These are phyloP conservation scores for Cebidichthys violaceus DNA, from an alignment of 2,113 vertebrate genomes.

Conservation along the genomic window DNA sequence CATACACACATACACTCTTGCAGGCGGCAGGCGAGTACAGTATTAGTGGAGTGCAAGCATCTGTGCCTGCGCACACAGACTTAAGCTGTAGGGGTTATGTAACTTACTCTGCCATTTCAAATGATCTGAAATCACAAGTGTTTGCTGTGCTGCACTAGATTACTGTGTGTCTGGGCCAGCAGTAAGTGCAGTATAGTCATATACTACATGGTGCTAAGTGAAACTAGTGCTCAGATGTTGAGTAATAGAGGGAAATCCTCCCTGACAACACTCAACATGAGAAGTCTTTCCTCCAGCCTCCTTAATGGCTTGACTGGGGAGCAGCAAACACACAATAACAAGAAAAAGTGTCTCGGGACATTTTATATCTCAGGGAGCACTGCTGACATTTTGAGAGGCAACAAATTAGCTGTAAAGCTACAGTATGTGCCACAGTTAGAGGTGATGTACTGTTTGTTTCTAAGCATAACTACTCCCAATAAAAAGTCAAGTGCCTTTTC, in stretches of 20 bases:
- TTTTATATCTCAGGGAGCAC: constrained; percentile 3
- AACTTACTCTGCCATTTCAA: constrained; percentile 80
- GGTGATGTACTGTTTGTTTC: constrained; percentile 34
- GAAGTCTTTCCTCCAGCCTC: constrained; percentile 21
- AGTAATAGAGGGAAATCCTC: constrained; percentile 51
- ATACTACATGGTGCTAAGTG: constrained; percentile 31
- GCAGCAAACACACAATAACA: constrained; percentile 13
- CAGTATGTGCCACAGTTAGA: constrained; percentile 11
- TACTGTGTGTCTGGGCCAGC: constrained; percentile 45
- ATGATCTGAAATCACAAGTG: constrained; percentile 74
- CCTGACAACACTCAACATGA: constrained; percentile 10
- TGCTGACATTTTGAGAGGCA: constrained; percentile 39
- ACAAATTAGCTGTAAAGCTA: constrained; percentile 37
- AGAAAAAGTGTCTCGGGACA: constrained; percentile 5
- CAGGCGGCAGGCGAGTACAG: constrained; percentile 52
- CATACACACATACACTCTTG: constrained; percentile 34
- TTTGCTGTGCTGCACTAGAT: constrained; percentile 56
- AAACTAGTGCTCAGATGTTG: constrained; percentile 29
- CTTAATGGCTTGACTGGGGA: constrained; percentile 24
- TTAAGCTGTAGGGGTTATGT: constrained; percentile 77
- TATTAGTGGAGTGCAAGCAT: constrained; percentile 69
- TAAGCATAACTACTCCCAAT: constrained; percentile 11
- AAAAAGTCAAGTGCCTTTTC: constrained; percentile 21
- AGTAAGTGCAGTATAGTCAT: constrained; percentile 38
- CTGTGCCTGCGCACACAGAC: constrained; percentile 67